Evolutionary conservation across 2,797 vertebrate genomes (phyloP).

Genomic region (Danio choprae): DNA sequence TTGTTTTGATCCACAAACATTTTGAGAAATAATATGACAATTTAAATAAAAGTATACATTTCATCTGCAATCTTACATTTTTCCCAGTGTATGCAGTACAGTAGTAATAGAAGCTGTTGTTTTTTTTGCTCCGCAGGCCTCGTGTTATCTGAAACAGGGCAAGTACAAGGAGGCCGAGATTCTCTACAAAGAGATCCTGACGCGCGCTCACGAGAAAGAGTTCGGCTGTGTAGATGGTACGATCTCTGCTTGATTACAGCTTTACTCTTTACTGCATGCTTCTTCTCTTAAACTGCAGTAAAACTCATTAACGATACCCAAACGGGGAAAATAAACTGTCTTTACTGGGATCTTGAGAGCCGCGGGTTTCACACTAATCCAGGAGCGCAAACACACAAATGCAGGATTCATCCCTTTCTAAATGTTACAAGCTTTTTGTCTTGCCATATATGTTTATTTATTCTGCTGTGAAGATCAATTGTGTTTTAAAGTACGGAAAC

Average conservation of each 20-base stretch:
- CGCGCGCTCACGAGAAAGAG: slow-evolving; percentile 86
- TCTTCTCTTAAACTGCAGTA: neutral
- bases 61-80: neutral
- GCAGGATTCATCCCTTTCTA: neutral
- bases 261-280: slow-evolving; percentile 19
- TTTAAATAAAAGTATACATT: too few relatives aligned
- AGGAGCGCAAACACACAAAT: neutral
- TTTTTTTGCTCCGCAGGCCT: slow-evolving; percentile 75
- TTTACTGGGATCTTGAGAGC: neutral
- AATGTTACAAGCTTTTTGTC: slow-evolving; percentile 12
- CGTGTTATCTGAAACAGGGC: slow-evolving; percentile 89
- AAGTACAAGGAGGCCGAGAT: slow-evolving; percentile 87
- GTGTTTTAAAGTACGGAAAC: neutral
- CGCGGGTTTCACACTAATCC: neutral
- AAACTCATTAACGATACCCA: too few relatives aligned
- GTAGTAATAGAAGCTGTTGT: neutral
- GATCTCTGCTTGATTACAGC: slow-evolving; percentile 55
- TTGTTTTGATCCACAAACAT: too few relatives aligned
- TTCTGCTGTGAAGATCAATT: slow-evolving; percentile 4
- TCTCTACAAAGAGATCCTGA: slow-evolving; percentile 89
- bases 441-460: slow-evolving; percentile 2
- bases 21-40: too few relatives aligned
- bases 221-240: slow-evolving; percentile 88
- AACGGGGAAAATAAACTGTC: too few relatives aligned
- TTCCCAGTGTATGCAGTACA: neutral